phyloP scores from a whole-genome alignment of 2,113 vertebrate species.

The Physeter macrocephalus region DNA sequence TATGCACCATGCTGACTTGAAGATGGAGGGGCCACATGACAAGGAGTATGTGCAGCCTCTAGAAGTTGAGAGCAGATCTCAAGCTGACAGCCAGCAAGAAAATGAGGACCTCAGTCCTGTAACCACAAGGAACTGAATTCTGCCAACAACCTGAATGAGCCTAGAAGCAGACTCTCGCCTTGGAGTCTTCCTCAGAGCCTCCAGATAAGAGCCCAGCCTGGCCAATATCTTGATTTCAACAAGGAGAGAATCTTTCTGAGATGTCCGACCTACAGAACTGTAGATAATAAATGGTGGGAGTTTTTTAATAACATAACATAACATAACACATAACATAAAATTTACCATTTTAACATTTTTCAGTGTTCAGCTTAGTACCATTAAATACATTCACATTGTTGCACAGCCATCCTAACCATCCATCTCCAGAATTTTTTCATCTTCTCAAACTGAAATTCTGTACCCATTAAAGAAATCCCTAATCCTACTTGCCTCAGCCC shows the following conservation, averaged over 20 bases:
- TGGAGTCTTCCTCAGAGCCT: neutral
- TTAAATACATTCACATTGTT: neutral
- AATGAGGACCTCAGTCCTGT: neutral
- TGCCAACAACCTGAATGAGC: neutral
- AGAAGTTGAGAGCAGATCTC: neutral
- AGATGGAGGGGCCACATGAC: neutral
- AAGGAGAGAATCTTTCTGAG: neutral
- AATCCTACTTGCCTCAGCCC: neutral
- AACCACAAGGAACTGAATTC: neutral
- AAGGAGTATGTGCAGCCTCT: neutral
- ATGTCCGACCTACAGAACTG: neutral
- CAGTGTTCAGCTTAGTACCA: neutral
- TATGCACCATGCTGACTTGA: neutral
- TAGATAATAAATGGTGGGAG: neutral
- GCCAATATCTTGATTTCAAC: neutral
- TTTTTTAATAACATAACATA: neutral
- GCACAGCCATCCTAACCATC: neutral
- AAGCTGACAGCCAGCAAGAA: neutral
- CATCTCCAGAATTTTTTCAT: neutral
- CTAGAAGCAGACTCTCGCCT: neutral
- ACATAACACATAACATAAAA: neutral
- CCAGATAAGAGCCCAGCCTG: neutral
- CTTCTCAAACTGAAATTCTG: neutral
- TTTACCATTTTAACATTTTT: neutral
- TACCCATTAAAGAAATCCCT: neutral